Evolutionary conservation across 2,888 invertebrate species (phyloP).

Genomic region (Trileptium ribeirensis): DNA sequence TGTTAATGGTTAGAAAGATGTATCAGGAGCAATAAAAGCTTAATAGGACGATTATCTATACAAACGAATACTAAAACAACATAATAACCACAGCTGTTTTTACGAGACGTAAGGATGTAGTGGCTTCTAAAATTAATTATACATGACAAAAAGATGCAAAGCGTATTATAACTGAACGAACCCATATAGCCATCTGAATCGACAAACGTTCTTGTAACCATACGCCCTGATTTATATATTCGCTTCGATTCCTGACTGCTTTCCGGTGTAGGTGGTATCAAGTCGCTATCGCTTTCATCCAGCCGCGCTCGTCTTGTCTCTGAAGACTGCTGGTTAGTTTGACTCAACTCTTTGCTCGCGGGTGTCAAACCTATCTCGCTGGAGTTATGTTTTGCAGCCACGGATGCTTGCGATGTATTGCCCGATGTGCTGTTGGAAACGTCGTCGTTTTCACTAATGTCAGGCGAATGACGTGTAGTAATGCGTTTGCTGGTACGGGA

Average conservation of each 20-base stretch:
- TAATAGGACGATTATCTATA: too few relatives aligned
- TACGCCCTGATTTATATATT: not conserved
- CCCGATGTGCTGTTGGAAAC: not conserved
- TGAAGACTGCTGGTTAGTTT: too few relatives aligned
- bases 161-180: not conserved
- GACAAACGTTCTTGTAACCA: not conserved
- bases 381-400: not conserved
- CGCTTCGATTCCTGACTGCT: not conserved
- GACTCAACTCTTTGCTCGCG: not conserved
- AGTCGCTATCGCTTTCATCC: not conserved
- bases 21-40: too few relatives aligned
- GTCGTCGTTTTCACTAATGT: not conserved
- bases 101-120: too few relatives aligned
- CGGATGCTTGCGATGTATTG: not conserved
- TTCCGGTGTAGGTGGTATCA: not conserved
- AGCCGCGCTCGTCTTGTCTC: too few relatives aligned
- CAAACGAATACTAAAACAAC: too few relatives aligned
- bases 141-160: not conserved
- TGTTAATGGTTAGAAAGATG: too few relatives aligned
- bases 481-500: not conserved
- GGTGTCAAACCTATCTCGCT: not conserved
- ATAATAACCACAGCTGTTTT: too few relatives aligned
- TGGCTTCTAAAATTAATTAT: too few relatives aligned
- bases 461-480: not conserved
- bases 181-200: not conserved